Conservation (phyloP, 2,113 vertebrate species). For the Centropus bengalensis region DNA sequence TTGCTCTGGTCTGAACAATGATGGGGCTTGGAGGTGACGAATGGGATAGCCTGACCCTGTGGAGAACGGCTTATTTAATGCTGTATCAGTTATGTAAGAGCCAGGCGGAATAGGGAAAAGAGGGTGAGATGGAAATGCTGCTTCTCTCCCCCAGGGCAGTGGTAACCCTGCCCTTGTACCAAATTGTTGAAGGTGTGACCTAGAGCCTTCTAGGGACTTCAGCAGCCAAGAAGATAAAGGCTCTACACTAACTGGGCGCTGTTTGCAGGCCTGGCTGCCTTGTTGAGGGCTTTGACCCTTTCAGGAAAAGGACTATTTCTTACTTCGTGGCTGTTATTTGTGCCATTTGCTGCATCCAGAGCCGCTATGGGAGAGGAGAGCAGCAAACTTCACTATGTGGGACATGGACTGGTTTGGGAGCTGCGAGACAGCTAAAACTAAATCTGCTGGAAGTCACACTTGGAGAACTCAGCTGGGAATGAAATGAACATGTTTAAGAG, state of each 20-base stretch:
- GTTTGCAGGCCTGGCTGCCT: neutral
- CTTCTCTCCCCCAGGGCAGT: rapidly evolving
- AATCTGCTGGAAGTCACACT: neutral
- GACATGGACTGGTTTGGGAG: neutral
- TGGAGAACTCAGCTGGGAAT: neutral
- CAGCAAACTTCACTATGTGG: rapidly evolving
- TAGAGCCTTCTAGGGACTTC: neutral
- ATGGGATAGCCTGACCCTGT: neutral
- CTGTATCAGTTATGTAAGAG: neutral
- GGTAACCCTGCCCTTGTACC: neutral
- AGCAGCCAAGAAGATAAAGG: neutral
- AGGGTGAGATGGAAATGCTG: neutral
- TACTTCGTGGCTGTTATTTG: rapidly evolving
- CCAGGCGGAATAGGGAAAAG: rapidly evolving
- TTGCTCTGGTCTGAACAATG: neutral
- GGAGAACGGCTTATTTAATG: neutral
- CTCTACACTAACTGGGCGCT: neutral
- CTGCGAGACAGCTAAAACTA: neutral
- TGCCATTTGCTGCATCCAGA: rapidly evolving
- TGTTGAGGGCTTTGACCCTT: neutral
- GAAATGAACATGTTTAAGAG: neutral
- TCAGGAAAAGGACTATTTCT: neutral
- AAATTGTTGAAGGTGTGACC: neutral
- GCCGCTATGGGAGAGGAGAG: neutral
- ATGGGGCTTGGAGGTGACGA: neutral